Conservation (phyloP, 2,113 vertebrate genomes). For the Drymodes brunneopygia region DNA sequence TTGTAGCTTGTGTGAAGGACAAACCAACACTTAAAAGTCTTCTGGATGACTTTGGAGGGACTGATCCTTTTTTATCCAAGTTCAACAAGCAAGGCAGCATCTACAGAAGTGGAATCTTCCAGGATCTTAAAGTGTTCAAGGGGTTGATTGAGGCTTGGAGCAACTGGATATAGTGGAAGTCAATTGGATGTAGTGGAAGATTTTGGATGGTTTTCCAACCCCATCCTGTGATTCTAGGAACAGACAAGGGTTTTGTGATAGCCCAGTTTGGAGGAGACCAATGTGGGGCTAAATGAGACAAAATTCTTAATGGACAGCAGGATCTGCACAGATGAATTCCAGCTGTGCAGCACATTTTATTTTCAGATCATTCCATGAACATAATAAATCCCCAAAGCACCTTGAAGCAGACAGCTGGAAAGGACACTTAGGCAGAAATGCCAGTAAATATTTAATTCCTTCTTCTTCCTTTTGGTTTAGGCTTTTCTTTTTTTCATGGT, state of each 20-base stretch:
- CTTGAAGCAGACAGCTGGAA: not conserved
- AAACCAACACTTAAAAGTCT: accelerated
- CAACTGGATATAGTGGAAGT: not conserved
- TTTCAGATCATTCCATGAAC: not conserved
- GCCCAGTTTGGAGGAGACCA: not conserved
- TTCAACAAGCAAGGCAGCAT: not conserved
- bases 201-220: not conserved
- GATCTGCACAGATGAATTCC: not conserved
- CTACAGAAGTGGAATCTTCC: not conserved
- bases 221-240: not conserved
- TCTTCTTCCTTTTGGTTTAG: not conserved
- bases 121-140: not conserved
- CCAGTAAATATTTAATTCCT: not conserved
- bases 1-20: not conserved
- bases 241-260: not conserved
- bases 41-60: not conserved
- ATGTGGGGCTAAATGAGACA: not conserved
- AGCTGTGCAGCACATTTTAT: not conserved
- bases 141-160: not conserved
- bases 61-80: not conserved
- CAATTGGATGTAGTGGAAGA: not conserved
- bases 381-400: not conserved
- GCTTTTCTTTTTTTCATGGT: no score
- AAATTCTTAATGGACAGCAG: not conserved
- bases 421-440: not conserved